Evolutionary conservation across 2,888 invertebrate genomes (phyloP).

Genomic region (Philonicus albiceps): DNA sequence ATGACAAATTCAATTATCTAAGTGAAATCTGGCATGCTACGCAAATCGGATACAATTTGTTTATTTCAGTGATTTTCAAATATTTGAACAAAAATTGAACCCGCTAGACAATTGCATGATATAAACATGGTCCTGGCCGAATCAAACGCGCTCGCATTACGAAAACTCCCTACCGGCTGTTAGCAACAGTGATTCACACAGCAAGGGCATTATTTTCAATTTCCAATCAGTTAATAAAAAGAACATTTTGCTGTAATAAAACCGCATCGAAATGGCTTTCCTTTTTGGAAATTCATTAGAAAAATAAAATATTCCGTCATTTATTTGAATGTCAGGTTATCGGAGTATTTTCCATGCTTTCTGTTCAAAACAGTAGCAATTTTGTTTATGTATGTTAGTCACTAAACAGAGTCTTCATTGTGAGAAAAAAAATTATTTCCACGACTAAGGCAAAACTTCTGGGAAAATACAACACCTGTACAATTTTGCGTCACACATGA

Average conservation of each 20-base stretch:
- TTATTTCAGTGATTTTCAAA: not conserved
- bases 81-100: not conserved
- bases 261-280: not conserved
- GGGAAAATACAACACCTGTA: not conserved
- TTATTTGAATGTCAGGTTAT: not conserved
- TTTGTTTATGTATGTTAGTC: not conserved
- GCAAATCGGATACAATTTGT: not conserved
- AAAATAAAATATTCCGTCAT: not conserved
- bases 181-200: not conserved
- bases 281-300: not conserved
- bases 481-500: not conserved
- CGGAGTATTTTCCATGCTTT: not conserved
- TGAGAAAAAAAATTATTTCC: not conserved
- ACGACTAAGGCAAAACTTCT: not conserved
- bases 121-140: not conserved
- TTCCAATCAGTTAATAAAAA: not conserved
- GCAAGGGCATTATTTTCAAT: not conserved
- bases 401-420: not conserved
- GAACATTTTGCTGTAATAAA: not conserved
- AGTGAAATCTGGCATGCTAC: not conserved
- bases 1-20: not conserved
- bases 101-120: not conserved
- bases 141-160: not conserved
- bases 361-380: not conserved
- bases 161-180: not conserved